A percentile compares a stretch with the other conserved stretches of the same genome.
Evolutionary conservation across 2,797 vertebrate species (phyloP).

Genomic region (Rousettus madagascariensis): DNA sequence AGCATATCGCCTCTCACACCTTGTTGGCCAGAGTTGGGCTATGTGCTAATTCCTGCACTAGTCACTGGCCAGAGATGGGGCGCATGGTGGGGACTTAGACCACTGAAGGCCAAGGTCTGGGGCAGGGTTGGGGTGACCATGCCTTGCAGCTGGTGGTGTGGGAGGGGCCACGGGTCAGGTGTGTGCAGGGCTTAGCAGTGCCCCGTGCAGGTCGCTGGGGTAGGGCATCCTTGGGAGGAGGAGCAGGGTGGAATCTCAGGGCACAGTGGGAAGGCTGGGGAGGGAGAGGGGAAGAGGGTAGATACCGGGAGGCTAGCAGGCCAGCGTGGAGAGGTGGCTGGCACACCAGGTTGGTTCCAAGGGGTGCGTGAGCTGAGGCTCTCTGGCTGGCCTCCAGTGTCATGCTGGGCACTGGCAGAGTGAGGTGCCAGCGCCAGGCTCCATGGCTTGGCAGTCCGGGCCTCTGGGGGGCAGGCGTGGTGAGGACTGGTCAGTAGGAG

Average conservation of each 20-base stretch:
- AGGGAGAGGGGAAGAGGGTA: not conserved
- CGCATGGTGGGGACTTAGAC: not conserved
- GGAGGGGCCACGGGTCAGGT: not conserved
- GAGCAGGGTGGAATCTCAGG: no score
- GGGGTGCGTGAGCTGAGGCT: not conserved
- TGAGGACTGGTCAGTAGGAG: slow-evolving; percentile 44
- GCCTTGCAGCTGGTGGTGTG: rapidly evolving
- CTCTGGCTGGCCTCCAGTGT: rapidly evolving
- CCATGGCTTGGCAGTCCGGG: not conserved
- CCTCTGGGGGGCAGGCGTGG: not conserved
- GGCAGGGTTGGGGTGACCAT: not conserved
- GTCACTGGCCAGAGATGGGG: not conserved
- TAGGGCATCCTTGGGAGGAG: not conserved
- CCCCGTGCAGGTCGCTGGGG: no score
- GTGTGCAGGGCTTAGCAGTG: no score
- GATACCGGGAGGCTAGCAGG: no score
- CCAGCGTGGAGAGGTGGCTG: not conserved
- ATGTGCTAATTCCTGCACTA: not conserved
- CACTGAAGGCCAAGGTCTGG: not conserved
- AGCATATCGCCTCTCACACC: not conserved
- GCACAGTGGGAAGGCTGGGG: not conserved
- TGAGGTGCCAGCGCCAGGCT: not conserved
- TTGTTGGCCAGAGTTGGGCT: not conserved
- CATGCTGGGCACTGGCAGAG: not conserved
- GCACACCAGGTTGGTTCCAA: no score